Conservation (phyloP, 2,888 invertebrate genomes). For the Ectropis crepuscularia region DNA sequence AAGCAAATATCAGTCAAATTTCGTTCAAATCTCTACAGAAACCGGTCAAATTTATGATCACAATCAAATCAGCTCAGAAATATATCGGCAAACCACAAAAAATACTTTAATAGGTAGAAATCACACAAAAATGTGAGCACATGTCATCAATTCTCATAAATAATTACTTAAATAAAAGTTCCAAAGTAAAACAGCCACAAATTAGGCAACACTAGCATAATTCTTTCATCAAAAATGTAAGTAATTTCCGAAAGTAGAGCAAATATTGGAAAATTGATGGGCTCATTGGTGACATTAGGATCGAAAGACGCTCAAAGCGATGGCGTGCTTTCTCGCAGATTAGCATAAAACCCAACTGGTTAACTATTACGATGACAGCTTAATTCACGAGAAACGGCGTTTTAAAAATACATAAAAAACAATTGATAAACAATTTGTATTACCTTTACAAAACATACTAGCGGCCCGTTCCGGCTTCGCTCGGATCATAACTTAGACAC, state of each 20-base stretch:
- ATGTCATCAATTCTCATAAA: too few species aligned
- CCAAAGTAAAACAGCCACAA: not conserved
- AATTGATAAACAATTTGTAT: too few species aligned
- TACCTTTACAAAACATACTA: too few species aligned
- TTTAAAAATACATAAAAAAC: conserved; percentile 29
- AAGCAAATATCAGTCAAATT: too few species aligned
- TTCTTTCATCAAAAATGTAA: conserved; percentile 25
- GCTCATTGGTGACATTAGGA: conserved; percentile 50
- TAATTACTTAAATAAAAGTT: not conserved
- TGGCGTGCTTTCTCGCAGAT: conserved; percentile 73
- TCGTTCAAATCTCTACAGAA: too few species aligned
- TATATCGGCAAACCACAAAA: too few species aligned
- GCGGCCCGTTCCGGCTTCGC: too few species aligned
- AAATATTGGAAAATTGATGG: conserved; percentile 45
- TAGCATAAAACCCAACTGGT: conserved; percentile 77
- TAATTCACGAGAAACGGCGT: conserved; percentile 52
- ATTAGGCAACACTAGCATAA: conserved; percentile 8
- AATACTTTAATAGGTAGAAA: too few species aligned
- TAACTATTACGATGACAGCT: conserved; percentile 55
- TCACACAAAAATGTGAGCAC: too few species aligned
- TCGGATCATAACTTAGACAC: too few species aligned
- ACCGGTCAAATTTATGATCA: too few species aligned
- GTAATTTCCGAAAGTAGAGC: conserved; percentile 41
- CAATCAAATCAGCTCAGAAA: too few species aligned
- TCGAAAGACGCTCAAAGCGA: conserved; percentile 45